These are phyloP conservation scores for Drosophila orosa DNA, from an alignment of 1,140 invertebrate species.

Conservation along the genomic window DNA sequence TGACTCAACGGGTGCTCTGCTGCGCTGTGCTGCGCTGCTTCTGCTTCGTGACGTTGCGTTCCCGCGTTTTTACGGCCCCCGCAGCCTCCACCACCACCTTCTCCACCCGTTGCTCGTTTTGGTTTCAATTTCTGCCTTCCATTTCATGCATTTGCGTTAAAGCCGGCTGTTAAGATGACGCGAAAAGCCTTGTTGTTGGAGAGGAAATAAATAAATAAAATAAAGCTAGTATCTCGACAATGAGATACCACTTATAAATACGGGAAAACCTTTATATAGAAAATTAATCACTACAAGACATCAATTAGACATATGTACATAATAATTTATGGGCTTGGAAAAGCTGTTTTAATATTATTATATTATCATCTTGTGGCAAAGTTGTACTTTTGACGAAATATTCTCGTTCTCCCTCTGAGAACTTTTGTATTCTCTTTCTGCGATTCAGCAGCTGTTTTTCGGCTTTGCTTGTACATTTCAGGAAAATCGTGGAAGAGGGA, in stretches of 20 bases:
- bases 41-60: constrained; percentile 44
- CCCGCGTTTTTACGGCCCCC: constrained; percentile 44
- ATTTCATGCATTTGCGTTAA: constrained; percentile 48
- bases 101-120: background rate
- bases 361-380: no score
- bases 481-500: background rate
- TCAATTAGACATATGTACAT: no score
- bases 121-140: constrained; percentile 34
- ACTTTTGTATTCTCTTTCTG: no score
- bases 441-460: no score
- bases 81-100: background rate
- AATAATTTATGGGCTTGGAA: background rate
- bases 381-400: background rate
- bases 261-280: background rate
- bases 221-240: constrained; percentile 1
- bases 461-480: background rate
- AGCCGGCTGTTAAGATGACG: constrained; percentile 34
- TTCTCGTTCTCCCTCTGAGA: background rate
- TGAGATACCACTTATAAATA: background rate
- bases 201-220: constrained; percentile 2
- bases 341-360: background rate
- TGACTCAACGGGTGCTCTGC: constrained; percentile 48
- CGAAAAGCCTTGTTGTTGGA: constrained; percentile 17
- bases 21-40: constrained; percentile 9
- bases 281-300: background rate